phyloP scores from a whole-genome alignment of 2,888 invertebrate genomes.

The Saturnia pavonia region DNA sequence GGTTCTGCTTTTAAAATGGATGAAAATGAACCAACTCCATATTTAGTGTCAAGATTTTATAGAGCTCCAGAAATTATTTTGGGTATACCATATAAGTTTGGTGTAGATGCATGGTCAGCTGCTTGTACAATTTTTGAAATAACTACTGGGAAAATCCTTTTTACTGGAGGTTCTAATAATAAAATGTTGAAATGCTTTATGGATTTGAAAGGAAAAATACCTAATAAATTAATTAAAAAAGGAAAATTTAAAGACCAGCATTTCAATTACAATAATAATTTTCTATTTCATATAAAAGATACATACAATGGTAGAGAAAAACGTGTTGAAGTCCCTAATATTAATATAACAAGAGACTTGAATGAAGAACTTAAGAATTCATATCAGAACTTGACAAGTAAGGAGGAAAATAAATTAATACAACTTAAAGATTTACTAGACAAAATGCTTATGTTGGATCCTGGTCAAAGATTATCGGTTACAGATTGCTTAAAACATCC shows the following conservation, averaged over 20 bases:
- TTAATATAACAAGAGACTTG: slow-evolving; percentile 91
- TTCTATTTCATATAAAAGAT: slow-evolving; percentile 97
- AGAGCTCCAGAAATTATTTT: slow-evolving; percentile 99
- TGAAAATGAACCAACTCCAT: slow-evolving; percentile 98
- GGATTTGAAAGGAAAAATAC: slow-evolving; percentile 99
- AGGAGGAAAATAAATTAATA: slow-evolving; percentile 92
- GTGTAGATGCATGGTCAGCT: slow-evolving; percentile 98
- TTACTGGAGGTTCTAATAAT: slow-evolving; percentile 98
- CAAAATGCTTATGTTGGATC: slow-evolving; percentile 94
- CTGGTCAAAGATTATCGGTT: slow-evolving; percentile 92
- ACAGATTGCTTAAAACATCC: slow-evolving; percentile 95
- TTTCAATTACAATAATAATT: slow-evolving; percentile 97
- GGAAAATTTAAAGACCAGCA: slow-evolving; percentile 98
- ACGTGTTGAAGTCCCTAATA: slow-evolving; percentile 93
- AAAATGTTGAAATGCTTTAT: slow-evolving; percentile 99
- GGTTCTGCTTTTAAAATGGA: slow-evolving; percentile 96
- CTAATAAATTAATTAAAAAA: slow-evolving; percentile 95
- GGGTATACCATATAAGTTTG: slow-evolving; percentile 96
- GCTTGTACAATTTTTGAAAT: slow-evolving; percentile 99
- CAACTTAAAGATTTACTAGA: slow-evolving; percentile 97
- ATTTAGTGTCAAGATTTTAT: slow-evolving; percentile 98
- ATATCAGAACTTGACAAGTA: slow-evolving; percentile 88
- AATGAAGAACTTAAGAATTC: slow-evolving; percentile 93
- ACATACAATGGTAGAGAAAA: slow-evolving; percentile 98
- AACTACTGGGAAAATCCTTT: slow-evolving; percentile 98